Percentiles rank a stretch among this genome's conserved stretches.
Conservation (phyloP, 2,113 vertebrate genomes). For the Zosterops japonicus region DNA sequence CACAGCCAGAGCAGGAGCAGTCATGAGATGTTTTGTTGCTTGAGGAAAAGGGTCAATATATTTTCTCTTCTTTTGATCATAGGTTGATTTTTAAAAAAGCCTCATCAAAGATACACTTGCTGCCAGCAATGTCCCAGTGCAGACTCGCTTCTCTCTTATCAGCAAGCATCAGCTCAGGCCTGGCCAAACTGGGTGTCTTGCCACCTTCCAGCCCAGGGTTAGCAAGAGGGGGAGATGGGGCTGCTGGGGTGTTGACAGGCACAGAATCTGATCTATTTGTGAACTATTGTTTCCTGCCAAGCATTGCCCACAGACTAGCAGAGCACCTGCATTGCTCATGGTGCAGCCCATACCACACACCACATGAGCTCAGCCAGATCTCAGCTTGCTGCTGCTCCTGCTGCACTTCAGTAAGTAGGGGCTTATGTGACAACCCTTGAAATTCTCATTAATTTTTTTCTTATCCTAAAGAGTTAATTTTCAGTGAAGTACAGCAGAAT, state of each 20-base stretch:
- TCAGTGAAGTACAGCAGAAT: not conserved
- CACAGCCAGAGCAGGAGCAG: not conserved
- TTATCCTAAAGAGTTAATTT: not conserved
- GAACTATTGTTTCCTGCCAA: not conserved
- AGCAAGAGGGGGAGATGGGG: accelerated
- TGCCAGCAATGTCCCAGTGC: not conserved
- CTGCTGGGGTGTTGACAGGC: not conserved
- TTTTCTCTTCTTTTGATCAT: not conserved
- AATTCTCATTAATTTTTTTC: not conserved
- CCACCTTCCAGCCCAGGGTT: not conserved
- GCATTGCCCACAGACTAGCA: not conserved
- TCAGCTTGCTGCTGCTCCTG: not conserved
- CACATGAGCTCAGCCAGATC: not conserved
- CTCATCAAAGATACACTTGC: not conserved
- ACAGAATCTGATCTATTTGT: accelerated
- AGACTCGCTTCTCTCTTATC: not conserved
- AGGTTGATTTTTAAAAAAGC: not conserved
- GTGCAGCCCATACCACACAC: no score
- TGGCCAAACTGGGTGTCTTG: not conserved
- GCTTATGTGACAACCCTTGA: not conserved
- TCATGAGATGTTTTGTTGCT: accelerated
- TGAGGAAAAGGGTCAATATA: not conserved
- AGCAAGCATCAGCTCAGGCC: not conserved
- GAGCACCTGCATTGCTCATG: not conserved
- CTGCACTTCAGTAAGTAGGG: not conserved